Evolutionary conservation across 1,140 invertebrate species (phyloP).

Genomic region (Sarcophaga bullata): DNA sequence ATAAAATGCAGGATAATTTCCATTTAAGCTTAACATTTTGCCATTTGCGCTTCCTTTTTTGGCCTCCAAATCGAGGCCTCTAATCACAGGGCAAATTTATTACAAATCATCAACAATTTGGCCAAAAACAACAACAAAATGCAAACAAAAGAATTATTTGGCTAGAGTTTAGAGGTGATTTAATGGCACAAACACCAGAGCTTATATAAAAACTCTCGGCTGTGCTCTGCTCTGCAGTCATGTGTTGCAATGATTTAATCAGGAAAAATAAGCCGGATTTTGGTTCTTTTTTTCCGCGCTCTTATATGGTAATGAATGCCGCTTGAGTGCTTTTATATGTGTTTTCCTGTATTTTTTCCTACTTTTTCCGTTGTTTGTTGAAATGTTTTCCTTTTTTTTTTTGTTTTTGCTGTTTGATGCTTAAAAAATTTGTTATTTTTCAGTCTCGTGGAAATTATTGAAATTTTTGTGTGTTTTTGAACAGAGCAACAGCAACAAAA

Average conservation of each 20-base stretch:
- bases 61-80: not conserved
- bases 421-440: conserved; percentile 29
- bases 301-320: no score
- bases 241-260: not conserved
- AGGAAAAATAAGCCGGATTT: not conserved
- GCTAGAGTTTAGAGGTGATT: not conserved
- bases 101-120: not conserved
- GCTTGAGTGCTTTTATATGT: no score
- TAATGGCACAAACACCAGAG: no score
- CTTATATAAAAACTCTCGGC: no score
- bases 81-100: not conserved
- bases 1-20: no score
- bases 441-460: conserved; percentile 26
- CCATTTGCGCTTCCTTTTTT: not conserved
- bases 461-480: conserved; percentile 25
- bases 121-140: not conserved
- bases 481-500: not conserved
- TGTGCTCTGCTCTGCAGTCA: not conserved
- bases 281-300: no score
- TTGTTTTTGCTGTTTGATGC: not conserved
- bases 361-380: no score
- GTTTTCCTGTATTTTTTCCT: no score
- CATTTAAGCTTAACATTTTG: no score
- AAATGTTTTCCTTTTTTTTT: not conserved
- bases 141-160: not conserved